Percentiles rank a stretch among this genome's conserved stretches.
Conservation (phyloP, 1,140 invertebrate genomes). For the Brachionus manjavacas region DNA sequence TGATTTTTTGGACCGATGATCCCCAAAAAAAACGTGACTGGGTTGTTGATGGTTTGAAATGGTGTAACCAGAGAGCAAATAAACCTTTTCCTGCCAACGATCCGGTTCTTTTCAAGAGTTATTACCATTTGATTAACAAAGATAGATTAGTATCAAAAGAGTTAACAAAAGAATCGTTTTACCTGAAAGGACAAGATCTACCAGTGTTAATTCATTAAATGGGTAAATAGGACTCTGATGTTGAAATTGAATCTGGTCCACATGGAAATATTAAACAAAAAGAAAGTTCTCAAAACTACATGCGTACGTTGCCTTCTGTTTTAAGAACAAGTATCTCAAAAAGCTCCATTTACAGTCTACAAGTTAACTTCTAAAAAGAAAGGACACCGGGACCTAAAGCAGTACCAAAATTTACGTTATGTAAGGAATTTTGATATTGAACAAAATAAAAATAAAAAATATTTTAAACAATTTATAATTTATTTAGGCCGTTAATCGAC, state of each 20-base stretch:
- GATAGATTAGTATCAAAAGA: background rate
- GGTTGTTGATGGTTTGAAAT: background rate
- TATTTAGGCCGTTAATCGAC: background rate
- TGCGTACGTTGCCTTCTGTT: background rate
- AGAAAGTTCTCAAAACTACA: background rate
- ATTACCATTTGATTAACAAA: slow-evolving; percentile 9
- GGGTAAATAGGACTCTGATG: background rate
- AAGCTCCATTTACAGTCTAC: slow-evolving; percentile 1
- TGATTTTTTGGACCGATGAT: background rate
- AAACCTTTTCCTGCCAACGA: background rate
- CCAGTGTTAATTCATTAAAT: background rate
- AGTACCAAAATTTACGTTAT: background rate
- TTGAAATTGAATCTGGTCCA: slow-evolving; percentile 7
- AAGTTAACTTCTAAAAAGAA: background rate
- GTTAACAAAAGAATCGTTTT: background rate
- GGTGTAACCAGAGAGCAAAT: background rate
- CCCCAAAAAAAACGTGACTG: background rate
- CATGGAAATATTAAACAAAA: slow-evolving; percentile 6
- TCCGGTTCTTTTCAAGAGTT: background rate
- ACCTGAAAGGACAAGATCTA: background rate
- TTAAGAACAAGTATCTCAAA: background rate
- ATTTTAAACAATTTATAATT: background rate
- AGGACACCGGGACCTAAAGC: background rate
- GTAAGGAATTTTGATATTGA: background rate
- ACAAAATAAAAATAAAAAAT: background rate